A percentile compares a stretch with the other conserved stretches of the same genome.
Conservation (phyloP, 1,140 invertebrate species). For the Neodiprion pinetum region DNA sequence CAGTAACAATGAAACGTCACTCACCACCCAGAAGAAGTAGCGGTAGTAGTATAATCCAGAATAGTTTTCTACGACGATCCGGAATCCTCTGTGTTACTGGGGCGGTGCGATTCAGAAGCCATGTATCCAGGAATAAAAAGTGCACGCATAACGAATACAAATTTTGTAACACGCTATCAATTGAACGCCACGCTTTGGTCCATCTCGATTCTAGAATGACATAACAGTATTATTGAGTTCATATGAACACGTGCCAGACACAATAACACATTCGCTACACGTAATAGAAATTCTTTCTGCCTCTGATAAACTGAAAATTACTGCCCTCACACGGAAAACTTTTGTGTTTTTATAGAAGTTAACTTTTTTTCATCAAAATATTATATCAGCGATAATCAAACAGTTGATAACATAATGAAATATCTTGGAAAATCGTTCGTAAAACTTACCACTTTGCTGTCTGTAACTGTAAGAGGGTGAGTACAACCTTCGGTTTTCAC, state of each 20-base stretch:
- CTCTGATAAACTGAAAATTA: no score
- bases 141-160: constrained; percentile 50
- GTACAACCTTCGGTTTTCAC: neutral
- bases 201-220: constrained; percentile 45
- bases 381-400: no score
- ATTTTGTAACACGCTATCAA: constrained; percentile 39
- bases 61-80: constrained; percentile 37
- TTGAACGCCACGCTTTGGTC: constrained; percentile 34
- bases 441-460: neutral
- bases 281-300: no score
- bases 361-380: no score
- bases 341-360: no score
- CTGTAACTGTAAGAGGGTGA: neutral
- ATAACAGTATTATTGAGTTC: constrained; percentile 6
- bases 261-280: no score
- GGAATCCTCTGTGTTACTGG: constrained; percentile 36
- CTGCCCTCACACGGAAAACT: no score
- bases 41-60: constrained; percentile 49
- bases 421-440: neutral
- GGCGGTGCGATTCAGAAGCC: constrained; percentile 49
- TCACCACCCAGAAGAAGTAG: constrained; percentile 50
- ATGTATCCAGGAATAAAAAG: constrained; percentile 49
- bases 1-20: constrained; percentile 15
- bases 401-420: no score
- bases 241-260: neutral